Evolutionary conservation across 2,797 vertebrate genomes (phyloP).

Genomic region (Argentina silus): DNA sequence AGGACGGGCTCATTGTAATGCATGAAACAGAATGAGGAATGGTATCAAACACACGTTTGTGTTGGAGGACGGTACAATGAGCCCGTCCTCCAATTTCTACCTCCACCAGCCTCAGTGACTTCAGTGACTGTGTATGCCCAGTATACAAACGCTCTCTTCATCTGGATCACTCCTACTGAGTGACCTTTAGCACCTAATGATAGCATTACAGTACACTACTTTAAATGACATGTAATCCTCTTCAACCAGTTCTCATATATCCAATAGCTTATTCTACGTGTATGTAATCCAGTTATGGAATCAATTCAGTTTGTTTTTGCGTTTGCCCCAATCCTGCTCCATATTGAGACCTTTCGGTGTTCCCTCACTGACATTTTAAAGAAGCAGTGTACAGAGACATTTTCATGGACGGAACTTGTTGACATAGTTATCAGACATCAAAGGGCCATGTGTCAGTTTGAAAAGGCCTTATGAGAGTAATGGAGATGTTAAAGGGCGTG

Average conservation of each 20-base stretch:
- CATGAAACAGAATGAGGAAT: no score
- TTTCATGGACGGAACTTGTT: slow-evolving; percentile 72
- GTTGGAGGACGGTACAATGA: no score
- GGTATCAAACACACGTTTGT: no score
- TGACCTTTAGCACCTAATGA: slow-evolving; percentile 32
- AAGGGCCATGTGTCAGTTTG: slow-evolving; percentile 61
- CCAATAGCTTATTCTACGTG: no score
- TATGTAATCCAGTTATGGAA: no score
- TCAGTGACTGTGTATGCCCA: not conserved
- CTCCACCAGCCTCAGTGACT: not conserved
- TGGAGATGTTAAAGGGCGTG: slow-evolving; percentile 67
- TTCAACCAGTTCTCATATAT: not conserved
- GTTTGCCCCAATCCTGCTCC: slow-evolving; percentile 17
- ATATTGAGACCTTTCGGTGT: slow-evolving; percentile 44
- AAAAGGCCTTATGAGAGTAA: slow-evolving; percentile 67
- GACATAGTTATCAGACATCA: slow-evolving; percentile 71
- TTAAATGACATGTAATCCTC: slow-evolving; percentile 21
- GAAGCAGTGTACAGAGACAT: slow-evolving; percentile 48
- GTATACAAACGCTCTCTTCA: slow-evolving; percentile 11
- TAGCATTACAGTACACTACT: slow-evolving; percentile 1
- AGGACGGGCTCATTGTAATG: no score
- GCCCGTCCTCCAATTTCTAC: no score
- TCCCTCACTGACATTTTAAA: slow-evolving; percentile 61
- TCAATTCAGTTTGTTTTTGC: not conserved
- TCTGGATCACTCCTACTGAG: slow-evolving; percentile 2